These are phyloP conservation scores for Deilephila elpenor DNA, from an alignment of 2,888 invertebrate genomes.

Conservation along the genomic window DNA sequence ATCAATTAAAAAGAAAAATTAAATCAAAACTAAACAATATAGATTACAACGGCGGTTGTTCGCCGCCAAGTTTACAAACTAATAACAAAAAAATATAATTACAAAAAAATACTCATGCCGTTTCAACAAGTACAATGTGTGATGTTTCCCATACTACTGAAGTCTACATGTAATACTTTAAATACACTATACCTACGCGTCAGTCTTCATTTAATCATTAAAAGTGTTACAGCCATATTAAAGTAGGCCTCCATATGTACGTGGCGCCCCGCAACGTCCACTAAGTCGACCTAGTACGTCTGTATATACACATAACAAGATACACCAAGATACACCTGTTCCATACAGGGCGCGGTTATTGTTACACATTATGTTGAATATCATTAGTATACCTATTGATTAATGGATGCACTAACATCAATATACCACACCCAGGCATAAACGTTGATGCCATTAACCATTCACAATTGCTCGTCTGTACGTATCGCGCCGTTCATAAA, in stretches of 20 bases:
- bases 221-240: constrained; percentile 66
- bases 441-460: constrained; percentile 5
- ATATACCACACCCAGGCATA: neutral
- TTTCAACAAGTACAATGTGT: constrained; percentile 40
- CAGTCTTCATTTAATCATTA: constrained; percentile 83
- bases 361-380: constrained; percentile 15
- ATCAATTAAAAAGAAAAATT: constrained; percentile 32
- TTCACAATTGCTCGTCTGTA: neutral
- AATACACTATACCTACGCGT: constrained; percentile 80
- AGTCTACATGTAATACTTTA: constrained; percentile 64
- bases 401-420: constrained; percentile 13
- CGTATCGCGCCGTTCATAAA: neutral
- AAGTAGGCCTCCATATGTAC: constrained; percentile 1
- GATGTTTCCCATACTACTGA: constrained; percentile 48
- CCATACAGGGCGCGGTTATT: neutral
- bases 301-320: constrained; percentile 26
- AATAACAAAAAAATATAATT: constrained; percentile 28
- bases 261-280: constrained; percentile 24
- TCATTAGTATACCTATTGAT: neutral
- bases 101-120: constrained; percentile 41
- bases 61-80: constrained; percentile 27
- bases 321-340: neutral
- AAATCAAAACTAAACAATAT: constrained; percentile 30
- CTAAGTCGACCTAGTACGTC: constrained; percentile 9
- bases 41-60: constrained; percentile 18